These are phyloP conservation scores for Oophaga pumilio DNA, from an alignment of 2,113 vertebrate genomes.

Conservation along the genomic window DNA sequence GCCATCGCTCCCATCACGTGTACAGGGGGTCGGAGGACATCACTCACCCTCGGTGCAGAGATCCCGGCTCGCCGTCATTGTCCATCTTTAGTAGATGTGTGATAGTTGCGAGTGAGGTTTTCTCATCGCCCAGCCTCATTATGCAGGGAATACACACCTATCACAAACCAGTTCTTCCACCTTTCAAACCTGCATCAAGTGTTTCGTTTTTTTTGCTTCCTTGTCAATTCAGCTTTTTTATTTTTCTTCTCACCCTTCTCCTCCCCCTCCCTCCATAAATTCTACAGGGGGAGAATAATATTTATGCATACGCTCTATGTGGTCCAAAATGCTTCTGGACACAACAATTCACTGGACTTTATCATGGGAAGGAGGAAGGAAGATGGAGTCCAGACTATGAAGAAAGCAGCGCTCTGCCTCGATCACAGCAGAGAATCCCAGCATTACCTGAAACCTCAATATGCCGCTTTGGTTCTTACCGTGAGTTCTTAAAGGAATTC, in stretches of 20 bases:
- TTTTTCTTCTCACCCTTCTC: neutral
- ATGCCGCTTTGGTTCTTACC: too few species aligned
- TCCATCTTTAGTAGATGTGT: neutral
- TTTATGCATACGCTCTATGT: too few species aligned
- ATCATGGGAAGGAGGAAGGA: too few species aligned
- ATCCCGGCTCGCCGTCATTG: neutral
- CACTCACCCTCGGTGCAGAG: neutral
- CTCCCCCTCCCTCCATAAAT: too few species aligned
- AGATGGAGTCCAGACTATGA: neutral
- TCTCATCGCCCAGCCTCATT: neutral
- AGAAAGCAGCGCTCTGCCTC: neutral
- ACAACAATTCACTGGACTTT: too few species aligned
- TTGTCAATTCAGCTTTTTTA: conserved; percentile 13
- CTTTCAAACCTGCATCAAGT: neutral
- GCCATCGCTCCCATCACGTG: too few species aligned
- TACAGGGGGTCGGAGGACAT: neutral
- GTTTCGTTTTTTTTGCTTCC: neutral
- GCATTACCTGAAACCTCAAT: neutral
- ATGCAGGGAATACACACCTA: conserved; percentile 9
- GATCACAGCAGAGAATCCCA: neutral
- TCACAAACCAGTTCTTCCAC: conserved; percentile 52
- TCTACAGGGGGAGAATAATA: too few species aligned
- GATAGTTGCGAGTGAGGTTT: neutral
- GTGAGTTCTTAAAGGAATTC: too few species aligned
- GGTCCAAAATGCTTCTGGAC: too few species aligned